Evolutionary conservation across 2,888 invertebrate genomes (phyloP).

Genomic region (Apamea epomidion): DNA sequence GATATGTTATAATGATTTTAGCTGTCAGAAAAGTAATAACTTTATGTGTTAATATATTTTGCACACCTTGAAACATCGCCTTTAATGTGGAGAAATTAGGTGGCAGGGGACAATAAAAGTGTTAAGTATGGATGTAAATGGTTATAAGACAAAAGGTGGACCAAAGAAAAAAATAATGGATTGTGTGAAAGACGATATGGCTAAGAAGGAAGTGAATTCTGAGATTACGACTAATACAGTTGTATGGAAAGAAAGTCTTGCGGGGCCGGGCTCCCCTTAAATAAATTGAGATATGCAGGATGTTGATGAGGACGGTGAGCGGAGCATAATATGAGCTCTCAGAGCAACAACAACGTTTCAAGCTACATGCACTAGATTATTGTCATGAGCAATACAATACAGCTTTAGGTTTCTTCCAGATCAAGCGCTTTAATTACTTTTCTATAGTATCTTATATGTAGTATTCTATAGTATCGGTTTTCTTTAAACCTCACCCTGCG

Average conservation of each 20-base stretch:
- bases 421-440: background rate
- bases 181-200: background rate
- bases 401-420: background rate
- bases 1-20: background rate
- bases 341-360: constrained; percentile 14
- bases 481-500: background rate
- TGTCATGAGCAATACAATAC: background rate
- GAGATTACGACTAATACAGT: background rate
- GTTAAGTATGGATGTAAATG: background rate
- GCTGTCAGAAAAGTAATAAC: background rate
- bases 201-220: constrained; percentile 7
- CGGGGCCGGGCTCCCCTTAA: background rate
- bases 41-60: constrained; percentile 6
- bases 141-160: background rate
- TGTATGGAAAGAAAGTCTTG: background rate
- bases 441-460: no score
- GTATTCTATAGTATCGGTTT: background rate
- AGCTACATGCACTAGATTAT: background rate
- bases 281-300: background rate
- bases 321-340: constrained; percentile 25
- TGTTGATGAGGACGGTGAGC: constrained; percentile 4
- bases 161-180: background rate
- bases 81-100: background rate
- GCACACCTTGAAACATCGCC: background rate
- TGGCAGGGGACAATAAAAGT: background rate